Evolutionary conservation across 2,113 vertebrate species (phyloP), one percentile per base, ranked within the genome.

Genomic region (Garra rufa): DNA sequence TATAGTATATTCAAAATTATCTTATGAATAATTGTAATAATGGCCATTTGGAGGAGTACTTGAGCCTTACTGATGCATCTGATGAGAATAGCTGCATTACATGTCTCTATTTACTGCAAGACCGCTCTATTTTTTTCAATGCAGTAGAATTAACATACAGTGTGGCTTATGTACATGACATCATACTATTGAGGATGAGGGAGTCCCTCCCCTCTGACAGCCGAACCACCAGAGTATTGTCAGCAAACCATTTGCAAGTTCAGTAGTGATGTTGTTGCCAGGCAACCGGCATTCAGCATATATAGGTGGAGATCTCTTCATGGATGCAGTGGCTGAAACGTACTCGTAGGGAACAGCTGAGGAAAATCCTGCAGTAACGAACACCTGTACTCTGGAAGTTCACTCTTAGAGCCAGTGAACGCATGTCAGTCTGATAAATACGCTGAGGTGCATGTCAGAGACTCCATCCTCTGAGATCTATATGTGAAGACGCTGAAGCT

Each of bases 251-350:
- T 93, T 90, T 91, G 90, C 92, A 92, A 91, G 92, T 94, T 92
- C 89, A 82, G 90, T 91, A 92, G 92, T 87, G 87, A 88, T 89
- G 91, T 89, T 94, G 94, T 95, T 95, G 92, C 94, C 91, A 84
- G 69, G 93, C 93, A 95, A 95, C 93, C 91, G 0, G 17, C 87
- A 88, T 87, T 92, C 88, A 73, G 92, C 89, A 93, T 91, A 52
- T 82, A 26, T 91, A 90, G 50, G 67, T 61, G 87, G 48, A 88
- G 89, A 92, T 91, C 91, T 92, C 90, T 92, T 91, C 81, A 91
- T 88, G 89, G 91, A 94, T 91, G 90, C 89, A 90, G 92, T 77
- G 85, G 90, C 87, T 87, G 88, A 85, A 88, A 26, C 15, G 77
- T 75, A n/a, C 78, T 79, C 38, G 24, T 10, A 43, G 76, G 85